A percentile compares a stretch with the other conserved stretches of the same genome.
phyloP scores from a whole-genome alignment of 2,797 vertebrate species.

The Chaenodraco wilsoni region DNA sequence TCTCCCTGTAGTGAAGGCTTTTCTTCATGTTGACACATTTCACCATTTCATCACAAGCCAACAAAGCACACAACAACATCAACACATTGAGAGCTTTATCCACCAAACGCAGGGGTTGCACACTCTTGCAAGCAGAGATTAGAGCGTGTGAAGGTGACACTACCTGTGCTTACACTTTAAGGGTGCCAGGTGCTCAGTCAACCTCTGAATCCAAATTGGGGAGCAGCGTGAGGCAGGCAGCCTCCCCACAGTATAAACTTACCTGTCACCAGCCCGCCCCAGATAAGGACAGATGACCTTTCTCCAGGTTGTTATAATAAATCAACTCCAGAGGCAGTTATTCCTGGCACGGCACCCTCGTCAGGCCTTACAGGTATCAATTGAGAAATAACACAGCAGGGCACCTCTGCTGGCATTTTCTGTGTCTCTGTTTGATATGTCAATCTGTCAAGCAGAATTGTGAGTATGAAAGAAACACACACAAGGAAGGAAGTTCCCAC shows the following conservation, averaged over 20 bases:
- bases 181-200: slow-evolving; percentile 71
- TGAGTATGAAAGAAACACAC: slow-evolving; percentile 14
- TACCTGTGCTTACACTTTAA: slow-evolving; percentile 72
- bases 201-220: slow-evolving; percentile 69
- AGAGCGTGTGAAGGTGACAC: slow-evolving; percentile 80
- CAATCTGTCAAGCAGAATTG: slow-evolving; percentile 63
- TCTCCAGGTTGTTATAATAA: slow-evolving; percentile 77
- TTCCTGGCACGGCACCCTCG: slow-evolving; percentile 60
- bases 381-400: slow-evolving; percentile 68
- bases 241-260: slow-evolving; percentile 66
- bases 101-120: slow-evolving; percentile 25
- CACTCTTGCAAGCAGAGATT: slow-evolving; percentile 59
- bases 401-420: slow-evolving; percentile 63
- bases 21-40: slow-evolving; percentile 18
- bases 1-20: slow-evolving; percentile 1
- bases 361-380: slow-evolving; percentile 70
- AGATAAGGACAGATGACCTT: slow-evolving; percentile 84
- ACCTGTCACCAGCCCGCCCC: slow-evolving; percentile 73
- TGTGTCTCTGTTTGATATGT: slow-evolving; percentile 62
- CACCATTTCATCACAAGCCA: neutral
- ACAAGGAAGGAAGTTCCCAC: neutral
- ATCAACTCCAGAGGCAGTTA: slow-evolving; percentile 73
- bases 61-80: slow-evolving; percentile 43
- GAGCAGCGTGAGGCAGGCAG: slow-evolving; percentile 45
- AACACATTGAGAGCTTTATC: slow-evolving; percentile 46